These are phyloP conservation scores for Heliconius aoede DNA, from an alignment of 2,888 invertebrate genomes.

Conservation along the genomic window DNA sequence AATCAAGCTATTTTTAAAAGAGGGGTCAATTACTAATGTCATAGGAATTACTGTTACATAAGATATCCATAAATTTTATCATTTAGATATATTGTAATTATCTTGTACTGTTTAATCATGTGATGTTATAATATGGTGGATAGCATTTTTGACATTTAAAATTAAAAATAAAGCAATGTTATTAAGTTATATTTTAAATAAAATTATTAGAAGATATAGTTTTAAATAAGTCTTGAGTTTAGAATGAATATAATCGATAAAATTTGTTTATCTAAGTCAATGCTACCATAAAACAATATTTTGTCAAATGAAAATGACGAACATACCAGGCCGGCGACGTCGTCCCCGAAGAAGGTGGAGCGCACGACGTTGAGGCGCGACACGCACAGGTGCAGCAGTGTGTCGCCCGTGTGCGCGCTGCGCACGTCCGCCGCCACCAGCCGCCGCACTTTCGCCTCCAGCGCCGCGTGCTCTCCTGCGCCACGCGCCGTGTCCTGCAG, in stretches of 20 bases:
- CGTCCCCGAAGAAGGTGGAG: constrained; percentile 90
- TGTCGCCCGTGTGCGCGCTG: constrained; percentile 88
- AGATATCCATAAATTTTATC: no score
- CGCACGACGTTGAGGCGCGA: constrained; percentile 90
- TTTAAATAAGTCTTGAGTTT: background rate
- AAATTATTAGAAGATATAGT: no score
- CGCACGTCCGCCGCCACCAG: constrained; percentile 85
- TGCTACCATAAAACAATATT: background rate
- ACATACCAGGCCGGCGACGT: constrained; percentile 80
- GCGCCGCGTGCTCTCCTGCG: constrained; percentile 47
- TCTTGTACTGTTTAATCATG: background rate
- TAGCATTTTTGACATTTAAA: background rate
- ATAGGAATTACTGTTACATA: no score
- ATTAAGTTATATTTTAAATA: background rate
- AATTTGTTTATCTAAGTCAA: background rate
- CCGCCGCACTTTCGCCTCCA: constrained; percentile 86
- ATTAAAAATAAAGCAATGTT: background rate
- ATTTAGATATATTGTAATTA: no score
- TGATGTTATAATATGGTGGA: background rate
- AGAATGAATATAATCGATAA: background rate
- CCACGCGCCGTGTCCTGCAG: constrained; percentile 82
- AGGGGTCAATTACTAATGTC: no score
- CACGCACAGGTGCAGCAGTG: constrained; percentile 93
- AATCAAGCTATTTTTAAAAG: no score
- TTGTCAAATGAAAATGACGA: background rate